Evolutionary conservation across 2,888 invertebrate genomes (phyloP), one percentile per base, ranked within the genome.

Genomic region (Agrotis exclamationis): DNA sequence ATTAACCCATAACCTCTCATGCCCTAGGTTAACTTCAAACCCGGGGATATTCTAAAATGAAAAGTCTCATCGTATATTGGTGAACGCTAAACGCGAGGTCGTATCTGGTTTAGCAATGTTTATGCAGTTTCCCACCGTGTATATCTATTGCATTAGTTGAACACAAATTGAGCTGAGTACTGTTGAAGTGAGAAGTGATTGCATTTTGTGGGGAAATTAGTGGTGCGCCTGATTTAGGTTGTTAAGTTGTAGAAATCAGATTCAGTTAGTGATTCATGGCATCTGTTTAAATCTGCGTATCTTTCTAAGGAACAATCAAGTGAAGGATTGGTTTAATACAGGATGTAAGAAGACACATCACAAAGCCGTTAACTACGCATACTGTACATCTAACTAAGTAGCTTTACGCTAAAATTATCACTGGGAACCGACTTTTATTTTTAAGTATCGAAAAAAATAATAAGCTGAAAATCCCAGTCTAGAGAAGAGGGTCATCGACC

Each of bases 121-220:
- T 88, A 82, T 86, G 80, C 86, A 88, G 85, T 77, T 75, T 50
- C 47, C 70, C 58, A 47, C 62, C 62, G 68, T 81, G 76, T 83
- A 76, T 85, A 80, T 79, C 69, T 74, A 83, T 60, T 85, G 84
- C 85, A 87, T 87, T 87, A 85, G 78, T 76, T 75, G 76, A 81
- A 80, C 84, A 79, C 77, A 82, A 81, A 87, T 84, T 82, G 75
- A 74, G 47, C 68, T 58, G 33, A 65, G 78, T 77, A 76, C 68
- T 64, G 56, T 63, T 62, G 14, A 20, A 58, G 22, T 2, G 47
- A 71, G 47, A 79, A 74, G 67, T 56, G 60, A 56, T 77, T 70
- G 20, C 14, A 22, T 44, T 74, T 62, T 20, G 50, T 39, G 11
- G 14, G 48, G 14, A 33, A 50, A 76, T 75, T 44, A 54, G 66